Evolutionary conservation across 2,113 vertebrate species (phyloP).

Genomic region (Sigmodon hispidus): DNA sequence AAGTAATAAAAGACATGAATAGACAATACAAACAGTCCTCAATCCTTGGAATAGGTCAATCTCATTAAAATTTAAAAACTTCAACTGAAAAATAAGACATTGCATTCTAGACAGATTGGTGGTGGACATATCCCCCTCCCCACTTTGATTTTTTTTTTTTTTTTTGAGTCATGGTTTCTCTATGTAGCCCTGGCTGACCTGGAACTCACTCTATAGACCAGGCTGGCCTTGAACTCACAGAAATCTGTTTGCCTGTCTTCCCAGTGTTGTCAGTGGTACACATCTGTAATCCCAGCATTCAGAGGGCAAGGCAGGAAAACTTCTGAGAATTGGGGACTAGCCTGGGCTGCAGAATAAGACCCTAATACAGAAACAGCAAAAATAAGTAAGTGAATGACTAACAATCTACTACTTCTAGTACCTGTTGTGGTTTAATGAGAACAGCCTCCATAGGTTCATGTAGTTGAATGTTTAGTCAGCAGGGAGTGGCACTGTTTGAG

Average conservation of each 20-base stretch:
- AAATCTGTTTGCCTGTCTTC: not conserved
- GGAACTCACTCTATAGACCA: not conserved
- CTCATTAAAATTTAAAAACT: not conserved
- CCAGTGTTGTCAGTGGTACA: not conserved
- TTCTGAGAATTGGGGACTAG: not conserved
- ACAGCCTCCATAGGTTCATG: not conserved
- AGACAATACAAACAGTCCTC: not conserved
- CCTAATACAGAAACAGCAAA: not conserved
- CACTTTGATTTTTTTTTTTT: not conserved
- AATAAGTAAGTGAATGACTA: not conserved
- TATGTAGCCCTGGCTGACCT: not conserved
- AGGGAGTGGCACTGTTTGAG: not conserved
- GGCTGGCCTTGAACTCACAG: not conserved
- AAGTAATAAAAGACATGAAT: not conserved
- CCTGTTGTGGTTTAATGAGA: not conserved
- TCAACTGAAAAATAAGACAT: not conserved
- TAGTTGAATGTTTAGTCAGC: not conserved
- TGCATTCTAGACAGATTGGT: not conserved
- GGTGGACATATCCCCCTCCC: not conserved
- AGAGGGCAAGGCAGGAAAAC: not conserved
- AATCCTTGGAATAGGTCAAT: not conserved
- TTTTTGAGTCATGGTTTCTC: not conserved
- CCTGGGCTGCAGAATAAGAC: not conserved
- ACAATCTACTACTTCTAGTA: not conserved
- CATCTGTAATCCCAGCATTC: not conserved